phyloP scores from a whole-genome alignment of 2,797 vertebrate genomes.

The Ataeniobius toweri region DNA sequence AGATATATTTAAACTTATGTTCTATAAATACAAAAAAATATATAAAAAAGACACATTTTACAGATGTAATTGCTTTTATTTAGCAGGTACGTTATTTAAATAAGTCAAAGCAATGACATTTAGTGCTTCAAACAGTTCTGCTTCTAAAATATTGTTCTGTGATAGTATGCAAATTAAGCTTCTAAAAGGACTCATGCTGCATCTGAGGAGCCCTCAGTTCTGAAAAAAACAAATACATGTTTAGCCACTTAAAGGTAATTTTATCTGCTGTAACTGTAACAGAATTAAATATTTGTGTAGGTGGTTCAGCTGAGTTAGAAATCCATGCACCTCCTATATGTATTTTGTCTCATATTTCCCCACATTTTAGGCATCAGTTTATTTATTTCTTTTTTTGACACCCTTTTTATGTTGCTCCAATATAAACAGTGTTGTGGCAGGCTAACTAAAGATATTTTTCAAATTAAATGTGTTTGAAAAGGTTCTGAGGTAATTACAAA shows the following conservation, averaged over 20 bases:
- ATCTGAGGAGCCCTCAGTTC: constrained; percentile 33
- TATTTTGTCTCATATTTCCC: constrained; percentile 9
- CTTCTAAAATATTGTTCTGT: constrained; percentile 38
- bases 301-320: constrained; percentile 18
- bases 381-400: constrained; percentile 20
- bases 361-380: constrained; percentile 19
- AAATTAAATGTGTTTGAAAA: constrained; percentile 40
- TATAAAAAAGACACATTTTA: neutral
- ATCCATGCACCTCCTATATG: constrained; percentile 13
- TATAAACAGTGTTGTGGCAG: constrained; percentile 17
- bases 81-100: constrained; percentile 19
- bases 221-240: constrained; percentile 15
- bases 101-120: constrained; percentile 36
- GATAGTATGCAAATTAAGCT: constrained; percentile 46
- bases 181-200: constrained; percentile 37
- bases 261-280: constrained; percentile 23
- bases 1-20: constrained; percentile 9
- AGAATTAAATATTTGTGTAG: constrained; percentile 11
- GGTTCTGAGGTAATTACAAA: constrained; percentile 54
- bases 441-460: constrained; percentile 34
- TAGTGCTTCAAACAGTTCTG: constrained; percentile 39
- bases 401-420: neutral
- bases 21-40: neutral
- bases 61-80: constrained; percentile 21
- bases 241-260: constrained; percentile 36